phyloP scores from a whole-genome alignment of 23 tunicate species.

The Phallusia fumigata region DNA sequence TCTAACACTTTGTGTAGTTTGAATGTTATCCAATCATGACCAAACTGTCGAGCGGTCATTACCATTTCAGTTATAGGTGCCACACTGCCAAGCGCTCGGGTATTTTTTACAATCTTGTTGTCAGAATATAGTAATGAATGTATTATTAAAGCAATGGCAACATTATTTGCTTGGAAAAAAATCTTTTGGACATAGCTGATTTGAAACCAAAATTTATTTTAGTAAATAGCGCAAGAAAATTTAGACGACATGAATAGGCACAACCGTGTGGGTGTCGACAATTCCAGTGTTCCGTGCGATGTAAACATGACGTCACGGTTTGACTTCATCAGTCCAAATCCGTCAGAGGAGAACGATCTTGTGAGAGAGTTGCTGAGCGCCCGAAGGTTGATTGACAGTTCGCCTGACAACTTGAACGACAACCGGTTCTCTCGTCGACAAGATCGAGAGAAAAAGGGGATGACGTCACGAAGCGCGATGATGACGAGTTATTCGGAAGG shows the following conservation, averaged over 20 bases:
- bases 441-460: not conserved
- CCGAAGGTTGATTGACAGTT: constrained; percentile 3
- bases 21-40: no score
- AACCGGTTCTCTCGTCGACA: not conserved
- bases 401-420: not conserved
- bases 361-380: constrained; percentile 7
- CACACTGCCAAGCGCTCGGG: no score
- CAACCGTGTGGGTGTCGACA: not conserved
- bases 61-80: no score
- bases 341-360: not conserved
- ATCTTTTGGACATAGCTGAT: no score
- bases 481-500: constrained; percentile 4
- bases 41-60: no score
- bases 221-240: no score
- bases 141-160: no score
- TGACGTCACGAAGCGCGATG: not conserved
- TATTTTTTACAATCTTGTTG: no score
- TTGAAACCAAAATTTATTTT: no score
- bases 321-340: not conserved
- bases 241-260: not conserved
- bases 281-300: not conserved
- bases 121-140: no score
- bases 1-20: no score
- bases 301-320: not conserved
- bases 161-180: no score